Evolutionary conservation across 2,888 invertebrate genomes (phyloP).

Genomic region (Caenorhabditis panamensis): DNA sequence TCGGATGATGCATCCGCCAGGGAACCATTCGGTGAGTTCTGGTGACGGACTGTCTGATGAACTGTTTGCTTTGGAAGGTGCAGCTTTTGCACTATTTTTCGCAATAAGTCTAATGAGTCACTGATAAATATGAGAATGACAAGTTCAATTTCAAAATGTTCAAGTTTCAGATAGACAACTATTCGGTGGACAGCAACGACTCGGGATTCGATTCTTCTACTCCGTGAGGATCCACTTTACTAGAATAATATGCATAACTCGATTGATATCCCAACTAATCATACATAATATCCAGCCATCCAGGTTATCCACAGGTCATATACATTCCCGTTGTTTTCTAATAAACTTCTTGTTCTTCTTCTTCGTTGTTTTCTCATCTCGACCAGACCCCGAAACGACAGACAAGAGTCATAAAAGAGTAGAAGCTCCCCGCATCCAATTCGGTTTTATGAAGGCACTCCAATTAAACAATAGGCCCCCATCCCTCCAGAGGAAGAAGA

Average conservation of each 20-base stretch:
- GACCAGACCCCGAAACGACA: background rate
- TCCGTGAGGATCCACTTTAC: background rate
- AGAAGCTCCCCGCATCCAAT: slow-evolving; percentile 25
- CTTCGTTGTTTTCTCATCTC: background rate
- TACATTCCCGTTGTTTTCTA: no score
- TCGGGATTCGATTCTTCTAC: slow-evolving; percentile 23
- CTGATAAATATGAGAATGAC: background rate
- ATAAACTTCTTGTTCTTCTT: background rate
- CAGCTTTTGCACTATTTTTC: slow-evolving; percentile 5
- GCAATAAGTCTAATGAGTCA: slow-evolving; percentile 23
- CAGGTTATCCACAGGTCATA: no score
- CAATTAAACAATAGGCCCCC: slow-evolving; percentile 40
- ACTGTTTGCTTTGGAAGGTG: background rate
- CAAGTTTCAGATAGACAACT: slow-evolving; percentile 20
- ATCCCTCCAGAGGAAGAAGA: slow-evolving; percentile 10
- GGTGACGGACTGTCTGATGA: background rate
- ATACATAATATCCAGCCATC: no score
- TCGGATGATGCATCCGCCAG: background rate
- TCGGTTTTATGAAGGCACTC: slow-evolving; percentile 51
- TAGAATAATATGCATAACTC: no score
- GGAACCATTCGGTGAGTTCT: background rate
- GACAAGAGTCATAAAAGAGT: slow-evolving; percentile 35
- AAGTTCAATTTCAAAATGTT: no score
- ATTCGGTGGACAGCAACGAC: slow-evolving; percentile 11
- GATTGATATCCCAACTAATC: no score